These are phyloP conservation scores for Tachina fera DNA, from an alignment of 2,888 invertebrate species.

Conservation along the genomic window DNA sequence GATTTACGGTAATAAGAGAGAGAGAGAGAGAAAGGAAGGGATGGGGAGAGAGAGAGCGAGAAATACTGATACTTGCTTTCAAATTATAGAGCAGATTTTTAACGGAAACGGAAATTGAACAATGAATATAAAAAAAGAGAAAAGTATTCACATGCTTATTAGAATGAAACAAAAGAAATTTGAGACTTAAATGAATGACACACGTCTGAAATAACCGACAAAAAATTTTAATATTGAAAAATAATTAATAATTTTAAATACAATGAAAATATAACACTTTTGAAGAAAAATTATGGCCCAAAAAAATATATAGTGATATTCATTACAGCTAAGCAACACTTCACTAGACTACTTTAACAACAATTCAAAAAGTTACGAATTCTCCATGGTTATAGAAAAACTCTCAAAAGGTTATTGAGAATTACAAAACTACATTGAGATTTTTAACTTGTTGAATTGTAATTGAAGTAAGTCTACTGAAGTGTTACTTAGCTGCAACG, in stretches of 20 bases:
- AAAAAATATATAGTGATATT: too few relatives aligned
- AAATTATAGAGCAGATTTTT: slow-evolving; percentile 20
- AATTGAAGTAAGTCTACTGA: too few relatives aligned
- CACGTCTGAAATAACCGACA: background rate
- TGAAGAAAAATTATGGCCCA: too few relatives aligned
- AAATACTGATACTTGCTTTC: slow-evolving; percentile 59
- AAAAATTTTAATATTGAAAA: background rate
- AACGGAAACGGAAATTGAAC: slow-evolving; percentile 44
- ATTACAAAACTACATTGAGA: too few relatives aligned
- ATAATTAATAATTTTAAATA: slow-evolving; percentile 25
- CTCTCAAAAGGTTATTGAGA: too few relatives aligned
- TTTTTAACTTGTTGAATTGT: too few relatives aligned
- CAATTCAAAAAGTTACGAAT: too few relatives aligned
- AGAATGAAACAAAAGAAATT: slow-evolving; percentile 13
- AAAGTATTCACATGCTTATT: background rate
- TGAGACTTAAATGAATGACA: slow-evolving; percentile 48
- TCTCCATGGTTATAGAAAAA: too few relatives aligned
- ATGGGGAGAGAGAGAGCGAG: too few relatives aligned
- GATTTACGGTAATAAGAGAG: background rate
- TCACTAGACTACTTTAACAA: too few relatives aligned
- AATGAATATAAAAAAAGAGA: slow-evolving; percentile 17
- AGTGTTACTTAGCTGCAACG: too few relatives aligned
- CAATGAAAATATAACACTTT: background rate
- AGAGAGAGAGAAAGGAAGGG: background rate
- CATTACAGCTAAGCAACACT: too few relatives aligned